Base-by-base conservation (phyloP, 2,113 vertebrate genomes). In the Oceanodroma tethys region DNA sequence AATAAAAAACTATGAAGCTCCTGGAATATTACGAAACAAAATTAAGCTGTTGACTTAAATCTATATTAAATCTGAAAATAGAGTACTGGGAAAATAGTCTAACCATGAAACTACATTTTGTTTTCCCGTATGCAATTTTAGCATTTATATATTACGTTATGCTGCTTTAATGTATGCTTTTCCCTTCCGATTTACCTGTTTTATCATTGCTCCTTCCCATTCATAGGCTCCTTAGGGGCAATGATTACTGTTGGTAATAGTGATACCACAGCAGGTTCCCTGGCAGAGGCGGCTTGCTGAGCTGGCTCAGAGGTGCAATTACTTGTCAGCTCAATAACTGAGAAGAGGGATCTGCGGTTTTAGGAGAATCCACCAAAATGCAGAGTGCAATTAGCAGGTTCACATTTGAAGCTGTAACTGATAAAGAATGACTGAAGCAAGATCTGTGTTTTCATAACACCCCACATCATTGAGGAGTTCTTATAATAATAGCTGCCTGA, bases 251-350 rank as follows among this genome's bases (percentile, higher is more conserved):
- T 70, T 74, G 81, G 58, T 95, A 97, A 97, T 81, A 90, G 96
- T 86, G 93, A 93, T 93, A 96, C 90, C 91, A 94, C 71, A 96
- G 96, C 96, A 96, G 95, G 95, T 73, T 97, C 84, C 85, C 95
- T 94, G 82, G 89, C 92, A 86, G 43, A 86, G 94, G 87, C 43
- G 4, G 53, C 85, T 93, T 96, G 93, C 88, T 97, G 93, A 97
- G 94, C 90, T 88, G 83, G 94, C 90, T 95, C 95, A 87, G 93
- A 90, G 83, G 92, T 78, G 55, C 96, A 94, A 97, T 97, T 96
- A 96, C 89, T 90, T 95, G 50, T 91, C 87, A 96, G 84, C 63
- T 97, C 90, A 81, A 55, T 81, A 81, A 94, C 55, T 71, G 88
- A 76, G 75, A 93, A 68, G 56, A 90, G 78, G 88, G 79, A 66